Conservation (phyloP, 2,888 invertebrate species). For the Melanotus villosus region DNA sequence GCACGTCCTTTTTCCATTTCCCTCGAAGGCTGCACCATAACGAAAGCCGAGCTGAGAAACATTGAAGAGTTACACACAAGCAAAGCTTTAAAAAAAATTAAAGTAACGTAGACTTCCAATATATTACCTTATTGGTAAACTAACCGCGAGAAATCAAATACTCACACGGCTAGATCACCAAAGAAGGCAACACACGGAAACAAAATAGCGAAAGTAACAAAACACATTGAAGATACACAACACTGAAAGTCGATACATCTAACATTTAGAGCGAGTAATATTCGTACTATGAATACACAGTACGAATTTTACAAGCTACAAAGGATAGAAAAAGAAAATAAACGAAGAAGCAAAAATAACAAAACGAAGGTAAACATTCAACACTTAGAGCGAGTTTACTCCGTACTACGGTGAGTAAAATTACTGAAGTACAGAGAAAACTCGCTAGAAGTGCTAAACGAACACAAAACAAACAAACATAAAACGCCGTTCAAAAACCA, state of each 20-base stretch:
- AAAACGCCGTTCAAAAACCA: slow-evolving; percentile 23
- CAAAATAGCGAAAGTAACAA: slow-evolving; percentile 14
- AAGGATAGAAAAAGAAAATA: slow-evolving; percentile 29
- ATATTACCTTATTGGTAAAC: no score
- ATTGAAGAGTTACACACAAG: no score
- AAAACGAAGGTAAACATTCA: slow-evolving; percentile 24
- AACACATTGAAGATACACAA: slow-evolving; percentile 16
- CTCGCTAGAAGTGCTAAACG: slow-evolving; percentile 55
- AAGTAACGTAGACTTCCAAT: no score
- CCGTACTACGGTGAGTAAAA: slow-evolving; percentile 61
- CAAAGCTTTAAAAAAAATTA: no score
- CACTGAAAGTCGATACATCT: slow-evolving; percentile 8
- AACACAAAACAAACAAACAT: slow-evolving; percentile 35
- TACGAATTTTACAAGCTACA: slow-evolving; percentile 45
- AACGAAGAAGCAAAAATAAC: not conserved
- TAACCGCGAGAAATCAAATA: slow-evolving; percentile 53
- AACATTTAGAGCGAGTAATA: slow-evolving; percentile 48
- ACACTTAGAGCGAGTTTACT: slow-evolving; percentile 61
- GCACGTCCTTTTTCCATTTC: no score
- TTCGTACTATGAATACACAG: slow-evolving; percentile 48
- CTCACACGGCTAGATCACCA: slow-evolving; percentile 69
- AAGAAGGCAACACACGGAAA: slow-evolving; percentile 58
- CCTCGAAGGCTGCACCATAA: no score
- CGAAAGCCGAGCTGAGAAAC: no score
- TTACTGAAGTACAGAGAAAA: slow-evolving; percentile 58